Percentiles rank a stretch among this genome's conserved stretches.
Conservation (phyloP, 2,113 vertebrate species). For the Epinephelus cyanopodus region DNA sequence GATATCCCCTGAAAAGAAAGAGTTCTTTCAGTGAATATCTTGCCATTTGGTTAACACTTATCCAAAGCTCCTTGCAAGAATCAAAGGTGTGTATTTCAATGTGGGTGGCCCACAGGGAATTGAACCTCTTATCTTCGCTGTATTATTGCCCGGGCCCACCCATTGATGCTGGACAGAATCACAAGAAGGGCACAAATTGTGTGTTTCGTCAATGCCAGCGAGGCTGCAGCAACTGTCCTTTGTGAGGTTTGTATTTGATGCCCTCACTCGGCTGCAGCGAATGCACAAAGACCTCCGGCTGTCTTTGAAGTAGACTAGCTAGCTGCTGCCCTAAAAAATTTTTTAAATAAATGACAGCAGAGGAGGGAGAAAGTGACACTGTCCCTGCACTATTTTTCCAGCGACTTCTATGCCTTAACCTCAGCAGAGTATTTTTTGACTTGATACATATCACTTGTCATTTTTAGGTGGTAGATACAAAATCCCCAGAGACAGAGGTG, state of each 20-base stretch:
- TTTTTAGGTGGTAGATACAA: constrained; percentile 57
- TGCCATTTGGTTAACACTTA: constrained; percentile 25
- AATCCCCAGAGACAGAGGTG: constrained; percentile 65
- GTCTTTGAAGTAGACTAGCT: constrained; percentile 72
- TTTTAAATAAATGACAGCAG: constrained; percentile 66
- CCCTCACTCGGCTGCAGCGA: constrained; percentile 56
- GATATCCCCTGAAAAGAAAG: constrained; percentile 17
- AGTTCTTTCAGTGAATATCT: constrained; percentile 15
- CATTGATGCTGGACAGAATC: constrained; percentile 63
- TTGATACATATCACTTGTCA: constrained; percentile 64
- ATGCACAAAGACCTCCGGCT: constrained; percentile 72
- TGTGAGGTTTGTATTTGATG: constrained; percentile 71
- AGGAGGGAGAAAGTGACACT: constrained; percentile 64
- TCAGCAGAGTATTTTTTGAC: constrained; percentile 51
- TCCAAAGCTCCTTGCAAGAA: constrained; percentile 33
- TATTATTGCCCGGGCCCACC: constrained; percentile 40
- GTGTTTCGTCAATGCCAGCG: constrained; percentile 60
- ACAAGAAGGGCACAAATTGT: constrained; percentile 53
- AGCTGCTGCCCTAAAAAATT: constrained; percentile 65
- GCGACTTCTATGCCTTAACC: constrained; percentile 45
- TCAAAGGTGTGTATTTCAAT: constrained; percentile 52
- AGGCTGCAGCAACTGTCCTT: constrained; percentile 68
- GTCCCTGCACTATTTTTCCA: constrained; percentile 43
- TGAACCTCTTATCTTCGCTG: constrained; percentile 52
- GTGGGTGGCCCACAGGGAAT: constrained; percentile 19